phyloP scores from a whole-genome alignment of 2,888 invertebrate species.

The Clivina fossor region DNA sequence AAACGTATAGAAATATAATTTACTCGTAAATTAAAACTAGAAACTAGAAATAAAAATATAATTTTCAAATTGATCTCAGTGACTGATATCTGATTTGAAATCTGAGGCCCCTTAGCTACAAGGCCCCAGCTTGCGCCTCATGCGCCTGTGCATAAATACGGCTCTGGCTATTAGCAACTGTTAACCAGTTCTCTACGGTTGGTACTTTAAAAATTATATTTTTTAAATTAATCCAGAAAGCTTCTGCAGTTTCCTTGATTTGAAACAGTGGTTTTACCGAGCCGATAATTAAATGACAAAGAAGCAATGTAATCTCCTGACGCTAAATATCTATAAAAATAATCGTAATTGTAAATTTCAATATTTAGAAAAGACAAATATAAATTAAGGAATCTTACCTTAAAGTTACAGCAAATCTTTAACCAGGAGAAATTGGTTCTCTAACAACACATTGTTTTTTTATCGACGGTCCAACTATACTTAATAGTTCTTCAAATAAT shows the following conservation, averaged over 20 bases:
- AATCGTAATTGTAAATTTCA: too few species aligned
- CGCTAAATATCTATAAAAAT: slow-evolving; percentile 17
- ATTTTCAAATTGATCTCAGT: too few species aligned
- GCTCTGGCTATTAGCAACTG: too few species aligned
- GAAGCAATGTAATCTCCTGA: slow-evolving; percentile 13
- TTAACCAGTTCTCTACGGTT: slow-evolving; percentile 9
- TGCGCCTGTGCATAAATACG: too few species aligned
- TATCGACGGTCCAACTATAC: too few species aligned
- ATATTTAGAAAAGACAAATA: slow-evolving; percentile 8
- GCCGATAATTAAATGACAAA: slow-evolving; percentile 15
- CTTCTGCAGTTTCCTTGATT: slow-evolving; percentile 13
- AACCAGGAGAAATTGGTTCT: slow-evolving; percentile 41
- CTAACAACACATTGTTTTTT: slow-evolving; percentile 37
- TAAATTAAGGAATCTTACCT: slow-evolving; percentile 36
- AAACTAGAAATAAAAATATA: too few species aligned
- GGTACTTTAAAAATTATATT: slow-evolving; percentile 9
- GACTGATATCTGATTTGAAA: too few species aligned
- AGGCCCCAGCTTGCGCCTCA: too few species aligned
- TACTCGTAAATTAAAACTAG: too few species aligned
- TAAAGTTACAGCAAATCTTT: slow-evolving; percentile 42
- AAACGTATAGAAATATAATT: too few species aligned
- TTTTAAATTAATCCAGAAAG: slow-evolving; percentile 7
- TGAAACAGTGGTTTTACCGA: slow-evolving; percentile 22
- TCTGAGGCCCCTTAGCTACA: too few species aligned
- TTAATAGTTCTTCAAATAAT: too few species aligned